phyloP scores from a whole-genome alignment of 2,113 vertebrate genomes.

The Colaptes auratus region DNA sequence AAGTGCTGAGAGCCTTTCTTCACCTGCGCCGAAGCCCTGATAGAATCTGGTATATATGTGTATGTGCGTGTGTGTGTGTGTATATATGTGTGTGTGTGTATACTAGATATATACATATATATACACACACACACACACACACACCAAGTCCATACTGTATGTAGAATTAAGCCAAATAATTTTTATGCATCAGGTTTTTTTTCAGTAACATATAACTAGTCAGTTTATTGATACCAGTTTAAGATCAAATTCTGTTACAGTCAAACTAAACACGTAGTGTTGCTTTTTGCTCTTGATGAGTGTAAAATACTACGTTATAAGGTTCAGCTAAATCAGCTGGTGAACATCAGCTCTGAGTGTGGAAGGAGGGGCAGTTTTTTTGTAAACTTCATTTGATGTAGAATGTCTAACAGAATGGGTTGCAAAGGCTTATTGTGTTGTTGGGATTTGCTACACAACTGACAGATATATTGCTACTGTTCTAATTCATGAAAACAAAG shows the following conservation, averaged over 20 bases:
- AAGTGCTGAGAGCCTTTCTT: not conserved
- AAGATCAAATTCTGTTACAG: not conserved
- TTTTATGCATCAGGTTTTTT: not conserved
- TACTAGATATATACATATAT: too few species aligned
- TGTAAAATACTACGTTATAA: not conserved
- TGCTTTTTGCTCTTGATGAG: not conserved
- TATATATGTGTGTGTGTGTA: too few species aligned
- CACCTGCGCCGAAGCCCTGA: not conserved
- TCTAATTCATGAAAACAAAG: not conserved
- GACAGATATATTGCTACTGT: too few species aligned
- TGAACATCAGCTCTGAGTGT: not conserved
- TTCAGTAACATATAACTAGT: not conserved
- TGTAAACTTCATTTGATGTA: not conserved
- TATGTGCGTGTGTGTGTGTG: not conserved
- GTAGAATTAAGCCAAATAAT: not conserved
- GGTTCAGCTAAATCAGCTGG: not conserved
- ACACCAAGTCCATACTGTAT: not conserved
- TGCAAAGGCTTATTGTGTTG: not conserved
- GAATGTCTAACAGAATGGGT: not conserved
- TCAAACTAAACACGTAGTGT: not conserved
- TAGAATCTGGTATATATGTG: not conserved
- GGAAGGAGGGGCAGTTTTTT: not conserved
- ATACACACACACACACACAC: too few species aligned
- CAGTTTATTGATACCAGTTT: not conserved
- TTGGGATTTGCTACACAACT: not conserved